Evolutionary conservation across 1,140 invertebrate species (phyloP).

Genomic region (Sycophila sp.): DNA sequence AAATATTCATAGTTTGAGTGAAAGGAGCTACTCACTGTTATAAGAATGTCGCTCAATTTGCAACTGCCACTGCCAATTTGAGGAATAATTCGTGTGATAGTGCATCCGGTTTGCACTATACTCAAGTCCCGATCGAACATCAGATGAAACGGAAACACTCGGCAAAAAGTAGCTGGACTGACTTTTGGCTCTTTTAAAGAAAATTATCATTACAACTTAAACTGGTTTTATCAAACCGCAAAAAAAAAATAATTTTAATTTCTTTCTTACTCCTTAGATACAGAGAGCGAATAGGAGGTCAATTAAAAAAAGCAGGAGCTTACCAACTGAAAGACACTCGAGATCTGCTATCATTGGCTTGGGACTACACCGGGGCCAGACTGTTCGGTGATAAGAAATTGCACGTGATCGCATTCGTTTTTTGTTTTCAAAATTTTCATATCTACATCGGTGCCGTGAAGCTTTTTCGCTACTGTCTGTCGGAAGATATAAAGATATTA

Average conservation of each 20-base stretch:
- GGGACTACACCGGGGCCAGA: conserved; percentile 71
- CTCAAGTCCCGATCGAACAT: conserved; percentile 89
- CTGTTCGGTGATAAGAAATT: conserved; percentile 92
- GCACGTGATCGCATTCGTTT: conserved; percentile 89
- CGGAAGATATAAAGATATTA: not conserved
- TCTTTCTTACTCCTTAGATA: not conserved
- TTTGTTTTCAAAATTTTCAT: conserved; percentile 89
- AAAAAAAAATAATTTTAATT: not conserved
- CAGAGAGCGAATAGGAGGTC: not conserved
- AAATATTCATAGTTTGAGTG: too few relatives aligned
- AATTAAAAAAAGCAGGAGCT: conserved; percentile 42
- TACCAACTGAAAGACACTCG: conserved; percentile 78
- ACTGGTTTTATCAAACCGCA: not conserved
- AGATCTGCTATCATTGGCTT: conserved; percentile 77
- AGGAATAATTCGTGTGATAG: conserved; percentile 87
- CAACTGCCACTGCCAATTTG: conserved; percentile 71
- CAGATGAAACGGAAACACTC: conserved; percentile 94
- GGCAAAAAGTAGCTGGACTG: conserved; percentile 90
- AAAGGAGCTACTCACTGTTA: conserved; percentile 72
- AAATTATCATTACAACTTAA: not conserved
- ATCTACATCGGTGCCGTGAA: conserved; percentile 91
- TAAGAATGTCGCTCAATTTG: conserved; percentile 80
- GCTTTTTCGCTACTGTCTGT: conserved; percentile 89
- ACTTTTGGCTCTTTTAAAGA: conserved; percentile 83
- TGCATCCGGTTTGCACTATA: conserved; percentile 88